Conservation (phyloP, 2,888 invertebrate species). For the Furcula furcula region DNA sequence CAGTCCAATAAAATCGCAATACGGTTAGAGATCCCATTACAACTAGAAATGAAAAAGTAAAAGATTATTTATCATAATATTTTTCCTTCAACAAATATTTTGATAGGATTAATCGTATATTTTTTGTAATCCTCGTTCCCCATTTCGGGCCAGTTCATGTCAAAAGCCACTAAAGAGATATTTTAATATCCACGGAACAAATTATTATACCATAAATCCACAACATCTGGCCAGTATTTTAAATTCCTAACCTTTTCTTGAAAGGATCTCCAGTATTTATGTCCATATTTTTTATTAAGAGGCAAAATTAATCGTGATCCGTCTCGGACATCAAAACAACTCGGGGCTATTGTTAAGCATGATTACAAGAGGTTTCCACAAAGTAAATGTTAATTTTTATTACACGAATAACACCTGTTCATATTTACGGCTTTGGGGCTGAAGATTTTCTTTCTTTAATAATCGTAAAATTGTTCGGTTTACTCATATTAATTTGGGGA, state of each 20-base stretch:
- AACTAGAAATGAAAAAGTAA: no score
- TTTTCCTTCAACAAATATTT: not conserved
- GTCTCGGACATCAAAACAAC: constrained; percentile 73
- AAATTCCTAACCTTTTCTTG: constrained; percentile 49
- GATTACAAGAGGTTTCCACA: constrained; percentile 71
- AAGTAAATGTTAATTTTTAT: constrained; percentile 77
- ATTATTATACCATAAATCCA: constrained; percentile 43
- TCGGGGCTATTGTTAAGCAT: constrained; percentile 70
- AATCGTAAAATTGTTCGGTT: constrained; percentile 30
- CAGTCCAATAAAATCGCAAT: no score
- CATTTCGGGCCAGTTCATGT: constrained; percentile 27
- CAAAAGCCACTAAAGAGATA: constrained; percentile 36
- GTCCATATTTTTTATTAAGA: constrained; percentile 60
- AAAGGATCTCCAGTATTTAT: constrained; percentile 41
- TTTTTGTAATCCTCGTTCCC: not conserved
- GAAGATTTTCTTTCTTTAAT: constrained; percentile 31
- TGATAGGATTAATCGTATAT: not conserved
- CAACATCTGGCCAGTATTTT: constrained; percentile 51
- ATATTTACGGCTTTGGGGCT: constrained; percentile 41
- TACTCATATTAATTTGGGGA: constrained; percentile 27
- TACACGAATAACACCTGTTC: constrained; percentile 61
- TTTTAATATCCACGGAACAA: constrained; percentile 33
- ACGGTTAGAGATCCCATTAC: no score
- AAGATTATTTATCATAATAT: no score
- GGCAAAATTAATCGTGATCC: constrained; percentile 72